These are phyloP conservation scores for Microtus ochrogaster DNA, from an alignment of 2,113 vertebrate species.

Conservation along the genomic window DNA sequence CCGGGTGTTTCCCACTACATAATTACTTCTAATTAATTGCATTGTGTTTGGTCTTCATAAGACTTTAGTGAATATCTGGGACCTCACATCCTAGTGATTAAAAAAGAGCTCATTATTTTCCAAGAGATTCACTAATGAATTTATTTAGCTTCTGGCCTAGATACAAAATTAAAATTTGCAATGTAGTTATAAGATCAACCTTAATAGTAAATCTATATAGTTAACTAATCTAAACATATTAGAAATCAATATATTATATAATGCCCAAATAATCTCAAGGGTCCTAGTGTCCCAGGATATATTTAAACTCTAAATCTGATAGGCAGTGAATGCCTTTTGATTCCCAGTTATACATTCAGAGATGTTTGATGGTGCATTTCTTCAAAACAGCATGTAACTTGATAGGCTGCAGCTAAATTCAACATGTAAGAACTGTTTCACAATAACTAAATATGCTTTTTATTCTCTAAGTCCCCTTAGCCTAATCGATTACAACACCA, in stretches of 20 bases:
- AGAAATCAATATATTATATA: background rate
- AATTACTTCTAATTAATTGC: background rate
- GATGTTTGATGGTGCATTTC: background rate
- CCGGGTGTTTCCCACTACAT: background rate
- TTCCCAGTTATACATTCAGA: constrained; percentile 16
- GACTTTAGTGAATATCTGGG: background rate
- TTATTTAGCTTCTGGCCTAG: background rate
- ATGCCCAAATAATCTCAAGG: background rate
- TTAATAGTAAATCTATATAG: constrained; percentile 11
- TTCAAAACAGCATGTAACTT: background rate
- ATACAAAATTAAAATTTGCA: constrained; percentile 16
- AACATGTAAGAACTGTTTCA: background rate
- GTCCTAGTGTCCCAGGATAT: background rate
- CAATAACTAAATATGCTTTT: background rate
- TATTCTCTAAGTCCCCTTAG: background rate
- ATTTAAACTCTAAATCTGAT: constrained; percentile 29
- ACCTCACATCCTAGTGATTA: background rate
- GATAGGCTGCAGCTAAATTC: background rate
- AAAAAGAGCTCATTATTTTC: constrained; percentile 1
- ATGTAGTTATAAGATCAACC: background rate
- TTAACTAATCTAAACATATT: background rate
- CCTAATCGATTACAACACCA: background rate
- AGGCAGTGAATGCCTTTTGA: background rate
- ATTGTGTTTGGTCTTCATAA: background rate
- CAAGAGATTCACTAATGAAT: background rate